These are phyloP conservation scores for Rhabdomys pumilio DNA, from an alignment of 2,797 vertebrate genomes.

Conservation along the genomic window DNA sequence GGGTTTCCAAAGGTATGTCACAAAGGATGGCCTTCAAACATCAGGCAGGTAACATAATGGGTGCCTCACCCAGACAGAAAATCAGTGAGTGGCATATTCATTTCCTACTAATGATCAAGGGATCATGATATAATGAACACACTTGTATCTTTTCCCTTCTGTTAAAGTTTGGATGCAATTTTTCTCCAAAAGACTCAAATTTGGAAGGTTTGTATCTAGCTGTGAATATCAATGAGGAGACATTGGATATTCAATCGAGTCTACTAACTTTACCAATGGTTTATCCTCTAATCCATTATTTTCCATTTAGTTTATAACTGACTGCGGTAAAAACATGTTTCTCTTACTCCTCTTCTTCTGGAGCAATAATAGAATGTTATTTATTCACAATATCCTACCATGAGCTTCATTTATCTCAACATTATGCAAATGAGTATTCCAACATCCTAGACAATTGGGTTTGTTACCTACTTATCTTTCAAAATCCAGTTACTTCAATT, in stretches of 20 bases:
- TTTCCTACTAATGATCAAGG: too few species aligned
- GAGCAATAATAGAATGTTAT: neutral
- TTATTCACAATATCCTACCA: neutral
- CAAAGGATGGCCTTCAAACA: neutral
- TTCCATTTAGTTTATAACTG: neutral
- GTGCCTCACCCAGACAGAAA: neutral
- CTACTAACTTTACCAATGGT: neutral
- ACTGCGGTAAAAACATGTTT: neutral
- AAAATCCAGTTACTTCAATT: neutral
- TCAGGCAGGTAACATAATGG: neutral
- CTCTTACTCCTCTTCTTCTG: neutral
- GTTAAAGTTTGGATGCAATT: neutral
- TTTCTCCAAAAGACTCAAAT: neutral
- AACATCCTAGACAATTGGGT: neutral
- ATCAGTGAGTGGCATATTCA: neutral
- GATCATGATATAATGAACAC: accelerated
- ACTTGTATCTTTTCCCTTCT: neutral
- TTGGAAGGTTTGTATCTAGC: too few species aligned
- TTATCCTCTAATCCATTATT: neutral
- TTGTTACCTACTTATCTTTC: constrained; percentile 3
- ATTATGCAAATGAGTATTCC: neutral
- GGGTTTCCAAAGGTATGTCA: neutral
- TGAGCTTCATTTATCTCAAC: neutral
- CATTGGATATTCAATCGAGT: neutral
- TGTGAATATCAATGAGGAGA: neutral